Percentiles rank a stretch among this genome's conserved stretches.
Evolutionary conservation across 2,113 vertebrate genomes (phyloP).

Genomic region (Arothron firmamentum): DNA sequence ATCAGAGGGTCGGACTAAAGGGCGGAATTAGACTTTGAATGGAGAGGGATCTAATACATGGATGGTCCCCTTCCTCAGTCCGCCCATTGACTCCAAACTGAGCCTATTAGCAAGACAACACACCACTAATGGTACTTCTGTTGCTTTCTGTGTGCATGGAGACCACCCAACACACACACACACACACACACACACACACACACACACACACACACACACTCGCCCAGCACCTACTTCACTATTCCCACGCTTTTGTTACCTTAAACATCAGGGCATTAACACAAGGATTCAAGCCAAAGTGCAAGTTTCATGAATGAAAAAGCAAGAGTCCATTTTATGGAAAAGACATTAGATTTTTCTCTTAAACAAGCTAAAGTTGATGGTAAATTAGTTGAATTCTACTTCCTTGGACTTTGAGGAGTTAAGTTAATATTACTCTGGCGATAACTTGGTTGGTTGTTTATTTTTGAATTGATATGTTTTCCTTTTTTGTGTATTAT

Average conservation of each 20-base stretch:
- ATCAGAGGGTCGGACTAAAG: conserved; percentile 58
- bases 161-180: conserved; percentile 65
- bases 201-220: conserved; percentile 46
- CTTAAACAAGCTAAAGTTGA: not conserved
- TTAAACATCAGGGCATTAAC: conserved; percentile 42
- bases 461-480: no score
- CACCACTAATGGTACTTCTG: conserved; percentile 73
- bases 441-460: no score
- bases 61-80: conserved; percentile 75
- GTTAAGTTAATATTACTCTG: no score
- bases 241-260: conserved; percentile 63
- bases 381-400: not conserved
- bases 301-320: conserved; percentile 1
- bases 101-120: conserved; percentile 81
- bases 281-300: conserved; percentile 47
- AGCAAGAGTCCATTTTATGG: not conserved
- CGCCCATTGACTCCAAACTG: conserved; percentile 73
- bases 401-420: not conserved
- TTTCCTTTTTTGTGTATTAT: not conserved
- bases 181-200: conserved; percentile 35
- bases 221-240: conserved; percentile 41
- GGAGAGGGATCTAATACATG: conserved; percentile 72
- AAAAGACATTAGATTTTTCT: not conserved
- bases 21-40: conserved; percentile 78
- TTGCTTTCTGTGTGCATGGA: conserved; percentile 57